phyloP scores from a whole-genome alignment of 2,888 invertebrate genomes.

The Mythimna vitellina region DNA sequence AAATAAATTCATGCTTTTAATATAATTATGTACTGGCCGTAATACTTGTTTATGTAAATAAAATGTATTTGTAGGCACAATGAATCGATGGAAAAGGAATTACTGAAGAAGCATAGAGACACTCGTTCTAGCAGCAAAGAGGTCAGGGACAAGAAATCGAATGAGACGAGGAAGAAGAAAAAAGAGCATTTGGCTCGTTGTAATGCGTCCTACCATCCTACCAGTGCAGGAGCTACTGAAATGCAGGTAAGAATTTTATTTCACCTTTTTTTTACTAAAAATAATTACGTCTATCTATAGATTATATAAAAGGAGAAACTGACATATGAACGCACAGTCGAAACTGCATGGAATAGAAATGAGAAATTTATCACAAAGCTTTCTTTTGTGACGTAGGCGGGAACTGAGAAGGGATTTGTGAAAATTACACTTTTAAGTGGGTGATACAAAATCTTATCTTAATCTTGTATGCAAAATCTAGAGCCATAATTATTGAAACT shows the following conservation, averaged over 20 bases:
- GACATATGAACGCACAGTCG: too few species aligned
- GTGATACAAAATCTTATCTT: too few species aligned
- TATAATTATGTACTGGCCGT: background rate
- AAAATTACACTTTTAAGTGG: too few species aligned
- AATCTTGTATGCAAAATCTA: too few species aligned
- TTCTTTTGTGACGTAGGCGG: too few species aligned
- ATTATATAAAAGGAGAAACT: too few species aligned
- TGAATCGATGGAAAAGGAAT: slow-evolving; percentile 94
- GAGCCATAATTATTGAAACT: too few species aligned
- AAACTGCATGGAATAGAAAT: too few species aligned
- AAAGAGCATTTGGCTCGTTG: slow-evolving; percentile 85
- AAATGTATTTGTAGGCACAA: slow-evolving; percentile 92
- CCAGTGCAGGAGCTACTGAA: slow-evolving; percentile 58
- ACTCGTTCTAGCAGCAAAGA: slow-evolving; percentile 84
- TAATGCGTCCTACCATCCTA: slow-evolving; percentile 81
- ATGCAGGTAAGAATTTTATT: slow-evolving; percentile 49
- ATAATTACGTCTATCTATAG: too few species aligned
- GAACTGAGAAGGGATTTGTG: too few species aligned
- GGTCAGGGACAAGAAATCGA: slow-evolving; percentile 68
- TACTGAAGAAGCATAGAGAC: slow-evolving; percentile 93
- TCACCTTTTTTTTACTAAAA: background rate
- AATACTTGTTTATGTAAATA: background rate
- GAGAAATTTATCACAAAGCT: too few species aligned
- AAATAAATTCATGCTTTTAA: background rate
- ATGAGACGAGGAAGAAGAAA: slow-evolving; percentile 83